A percentile compares a stretch with the other conserved stretches of the same genome.
These are phyloP conservation scores for Dicycla oo DNA, from an alignment of 2,888 invertebrate species.

Conservation along the genomic window DNA sequence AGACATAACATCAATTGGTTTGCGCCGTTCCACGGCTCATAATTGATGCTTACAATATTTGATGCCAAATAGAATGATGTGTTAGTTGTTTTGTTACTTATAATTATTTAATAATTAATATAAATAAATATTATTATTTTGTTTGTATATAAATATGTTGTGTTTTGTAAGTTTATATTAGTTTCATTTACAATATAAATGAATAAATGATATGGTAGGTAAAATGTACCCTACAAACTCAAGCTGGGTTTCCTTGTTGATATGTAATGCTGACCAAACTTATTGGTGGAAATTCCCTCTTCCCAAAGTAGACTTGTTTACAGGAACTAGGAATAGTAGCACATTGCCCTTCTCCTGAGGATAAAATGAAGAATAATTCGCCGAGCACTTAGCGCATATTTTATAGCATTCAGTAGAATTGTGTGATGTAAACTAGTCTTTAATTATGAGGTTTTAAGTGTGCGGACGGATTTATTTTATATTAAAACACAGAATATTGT, in stretches of 20 bases:
- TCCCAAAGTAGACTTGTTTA: constrained; percentile 6
- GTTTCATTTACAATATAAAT: too few relatives aligned
- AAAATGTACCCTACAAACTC: too few relatives aligned
- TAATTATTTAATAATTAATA: too few relatives aligned
- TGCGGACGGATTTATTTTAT: constrained; percentile 1
- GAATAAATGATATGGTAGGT: too few relatives aligned
- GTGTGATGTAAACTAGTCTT: constrained; percentile 59
- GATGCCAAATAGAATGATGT: too few relatives aligned
- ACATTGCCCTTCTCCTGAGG: constrained; percentile 40
- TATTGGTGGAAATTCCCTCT: not conserved
- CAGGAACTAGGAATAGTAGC: not conserved
- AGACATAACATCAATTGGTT: too few relatives aligned
- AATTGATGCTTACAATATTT: too few relatives aligned
- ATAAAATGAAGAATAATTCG: constrained; percentile 67
- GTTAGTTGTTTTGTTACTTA: too few relatives aligned
- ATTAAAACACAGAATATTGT: not conserved
- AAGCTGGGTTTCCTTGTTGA: not conserved
- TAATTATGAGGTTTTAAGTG: constrained; percentile 60
- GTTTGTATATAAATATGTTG: too few relatives aligned
- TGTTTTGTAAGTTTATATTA: too few relatives aligned
- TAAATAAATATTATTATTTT: too few relatives aligned
- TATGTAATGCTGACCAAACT: not conserved
- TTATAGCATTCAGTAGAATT: constrained; percentile 49
- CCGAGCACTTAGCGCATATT: constrained; percentile 12
- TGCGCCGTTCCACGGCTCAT: too few relatives aligned